A percentile compares a stretch with the other conserved stretches of the same genome.
phyloP scores from a whole-genome alignment of 2,888 invertebrate genomes.

The Phalera bucephala region DNA sequence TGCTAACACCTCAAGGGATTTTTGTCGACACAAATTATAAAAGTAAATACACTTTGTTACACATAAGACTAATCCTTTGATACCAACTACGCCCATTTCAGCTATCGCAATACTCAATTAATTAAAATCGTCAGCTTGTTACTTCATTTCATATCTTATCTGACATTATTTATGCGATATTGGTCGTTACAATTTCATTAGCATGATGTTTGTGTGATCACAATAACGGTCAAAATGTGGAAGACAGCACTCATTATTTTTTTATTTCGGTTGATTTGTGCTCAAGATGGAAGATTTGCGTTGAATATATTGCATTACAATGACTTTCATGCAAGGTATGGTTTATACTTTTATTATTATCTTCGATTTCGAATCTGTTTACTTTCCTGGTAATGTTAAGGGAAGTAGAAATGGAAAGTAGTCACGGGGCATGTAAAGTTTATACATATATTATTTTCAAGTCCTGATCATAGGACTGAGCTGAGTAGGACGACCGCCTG shows the following conservation, averaged over 20 bases:
- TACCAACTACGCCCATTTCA: too few species aligned
- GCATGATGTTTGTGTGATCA: not conserved
- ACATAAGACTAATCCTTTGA: too few species aligned
- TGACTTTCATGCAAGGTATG: slow-evolving; percentile 72
- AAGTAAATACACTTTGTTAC: too few species aligned
- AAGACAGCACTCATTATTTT: slow-evolving; percentile 23
- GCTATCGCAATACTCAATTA: too few species aligned
- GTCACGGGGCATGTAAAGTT: too few species aligned
- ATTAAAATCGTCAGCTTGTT: not conserved
- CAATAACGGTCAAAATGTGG: slow-evolving; percentile 29
- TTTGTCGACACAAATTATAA: too few species aligned
- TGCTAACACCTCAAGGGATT: too few species aligned
- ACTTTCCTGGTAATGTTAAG: not conserved
- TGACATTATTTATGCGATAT: not conserved
- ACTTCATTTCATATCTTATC: not conserved
- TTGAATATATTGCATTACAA: slow-evolving; percentile 71
- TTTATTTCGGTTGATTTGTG: slow-evolving; percentile 25
- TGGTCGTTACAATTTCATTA: not conserved
- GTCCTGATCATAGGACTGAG: too few species aligned
- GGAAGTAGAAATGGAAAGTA: not conserved
- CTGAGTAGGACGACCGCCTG: too few species aligned
- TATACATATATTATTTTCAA: too few species aligned
- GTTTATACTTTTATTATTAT: not conserved
- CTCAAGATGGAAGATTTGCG: slow-evolving; percentile 40
- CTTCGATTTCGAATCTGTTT: not conserved